Evolutionary conservation across 2,113 vertebrate genomes (phyloP).

Genomic region (Lepisosteus oculatus): DNA sequence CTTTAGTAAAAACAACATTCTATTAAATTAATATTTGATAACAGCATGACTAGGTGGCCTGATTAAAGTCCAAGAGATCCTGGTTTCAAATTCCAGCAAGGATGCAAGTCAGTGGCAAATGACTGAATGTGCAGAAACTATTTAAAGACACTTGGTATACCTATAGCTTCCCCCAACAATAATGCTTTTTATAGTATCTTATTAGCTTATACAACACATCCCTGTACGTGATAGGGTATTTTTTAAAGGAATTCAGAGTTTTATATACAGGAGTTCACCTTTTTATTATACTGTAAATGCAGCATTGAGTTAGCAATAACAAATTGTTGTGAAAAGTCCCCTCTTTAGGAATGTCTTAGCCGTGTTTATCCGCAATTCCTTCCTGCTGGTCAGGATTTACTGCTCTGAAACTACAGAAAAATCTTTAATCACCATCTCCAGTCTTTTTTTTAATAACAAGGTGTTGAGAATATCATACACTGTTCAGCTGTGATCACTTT

Average conservation of each 20-base stretch:
- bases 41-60: conserved; percentile 9
- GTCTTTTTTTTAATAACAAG: no score
- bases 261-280: neutral
- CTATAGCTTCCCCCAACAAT: neutral
- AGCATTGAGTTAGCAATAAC: neutral
- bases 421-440: no score
- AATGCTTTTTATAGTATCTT: neutral
- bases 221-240: neutral
- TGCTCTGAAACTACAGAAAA: no score
- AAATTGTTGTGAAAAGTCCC: neutral
- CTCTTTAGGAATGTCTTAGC: neutral
- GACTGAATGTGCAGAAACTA: conserved; percentile 13
- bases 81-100: conserved; percentile 18
- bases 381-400: no score
- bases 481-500: no score
- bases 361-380: no score
- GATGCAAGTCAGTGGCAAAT: conserved; percentile 1
- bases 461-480: no score
- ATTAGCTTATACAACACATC: neutral
- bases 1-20: conserved; percentile 42
- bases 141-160: neutral
- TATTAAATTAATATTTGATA: conserved; percentile 50
- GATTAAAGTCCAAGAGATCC: conserved; percentile 18
- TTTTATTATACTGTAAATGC: neutral
- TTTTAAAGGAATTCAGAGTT: neutral